phyloP scores from a whole-genome alignment of 2,797 vertebrate species.

The Sus cebifrons region DNA sequence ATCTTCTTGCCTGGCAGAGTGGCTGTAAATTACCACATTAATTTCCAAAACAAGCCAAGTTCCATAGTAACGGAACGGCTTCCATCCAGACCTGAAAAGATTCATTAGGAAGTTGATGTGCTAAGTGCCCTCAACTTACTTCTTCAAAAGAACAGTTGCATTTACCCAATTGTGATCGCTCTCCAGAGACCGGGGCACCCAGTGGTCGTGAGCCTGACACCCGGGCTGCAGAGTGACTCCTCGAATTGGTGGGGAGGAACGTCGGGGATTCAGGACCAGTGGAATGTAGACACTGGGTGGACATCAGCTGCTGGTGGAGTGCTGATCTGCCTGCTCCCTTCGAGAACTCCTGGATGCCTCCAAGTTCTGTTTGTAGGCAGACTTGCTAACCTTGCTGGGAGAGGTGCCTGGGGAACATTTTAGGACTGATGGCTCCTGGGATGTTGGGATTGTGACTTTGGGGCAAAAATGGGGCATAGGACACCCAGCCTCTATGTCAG shows the following conservation, averaged over 20 bases:
- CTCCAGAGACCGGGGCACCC: slow-evolving; percentile 70
- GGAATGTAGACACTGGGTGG: background rate
- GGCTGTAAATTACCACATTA: slow-evolving; percentile 90
- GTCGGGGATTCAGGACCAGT: background rate
- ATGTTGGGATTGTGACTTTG: background rate
- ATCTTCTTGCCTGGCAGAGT: slow-evolving; percentile 85
- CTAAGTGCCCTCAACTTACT: slow-evolving; percentile 88
- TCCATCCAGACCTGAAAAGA: slow-evolving; percentile 89
- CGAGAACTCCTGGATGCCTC: background rate
- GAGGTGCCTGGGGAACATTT: background rate
- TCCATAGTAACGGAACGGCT: slow-evolving; percentile 87
- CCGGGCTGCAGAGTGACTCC: background rate
- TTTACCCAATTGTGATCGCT: slow-evolving; percentile 87
- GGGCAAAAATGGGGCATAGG: background rate
- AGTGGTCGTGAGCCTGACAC: slow-evolving; percentile 76
- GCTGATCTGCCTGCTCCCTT: background rate
- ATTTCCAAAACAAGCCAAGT: slow-evolving; percentile 89
- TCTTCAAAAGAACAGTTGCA: slow-evolving; percentile 86
- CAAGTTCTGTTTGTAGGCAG: background rate
- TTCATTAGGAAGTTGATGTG: slow-evolving; percentile 90
- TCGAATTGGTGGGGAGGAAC: background rate
- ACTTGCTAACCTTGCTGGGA: slow-evolving; percentile 26
- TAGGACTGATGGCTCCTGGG: background rate
- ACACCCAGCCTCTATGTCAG: background rate
- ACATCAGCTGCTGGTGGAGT: background rate